Base-by-base conservation (phyloP, 2,888 invertebrate species). In the Andrena fulva region DNA sequence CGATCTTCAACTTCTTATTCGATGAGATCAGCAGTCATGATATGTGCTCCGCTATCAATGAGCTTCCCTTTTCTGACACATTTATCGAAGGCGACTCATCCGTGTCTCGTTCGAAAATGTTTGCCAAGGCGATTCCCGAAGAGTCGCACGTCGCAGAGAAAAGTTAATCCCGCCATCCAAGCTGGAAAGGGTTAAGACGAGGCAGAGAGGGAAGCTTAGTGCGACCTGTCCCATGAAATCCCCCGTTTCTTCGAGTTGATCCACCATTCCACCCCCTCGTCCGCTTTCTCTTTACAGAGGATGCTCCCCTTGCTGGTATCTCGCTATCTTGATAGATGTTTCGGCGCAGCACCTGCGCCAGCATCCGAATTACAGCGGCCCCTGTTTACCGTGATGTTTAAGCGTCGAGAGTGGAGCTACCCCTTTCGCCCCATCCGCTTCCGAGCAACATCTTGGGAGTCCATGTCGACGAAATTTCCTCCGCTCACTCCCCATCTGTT, bases 261-360 rank as follows among this genome's bases (percentile, higher is more conserved):
- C 86, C 86, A 77, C 76, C 69, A 42, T 42, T 50, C 70, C 68
- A 24, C 62, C 31, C 72, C 63, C 81, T 66, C 70, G 81, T 60
- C 62, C 63, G 74, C 69, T 73, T 66, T 84, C 89, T 68, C 79
- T 78, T 72, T 67, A 10, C 72, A 62, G 69, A 79, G 66, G 75
- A 82, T 72, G 83, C 80, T 89, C 89, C 89, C 89, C 89, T 54
- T 54, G 60, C 73, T 72, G 59, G 89, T 91, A 91, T 93, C 90
- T 87, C 89, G 84, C 87, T 87, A 90, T 90, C 90, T 91, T 92
- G 93, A 93, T 93, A 89, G 92, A 93, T 93, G 92, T 91, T 92
- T 91, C 89, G 88, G 86, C 87, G 80, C 85, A 84, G 87, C 93
- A 93, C 93, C 93, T 93, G 93, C 91, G 91, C 89, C 91, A 87